Evolutionary conservation across 2,113 vertebrate genomes (phyloP), one percentile per base, ranked within the genome.

Genomic region (Prionailurus viverrinus): DNA sequence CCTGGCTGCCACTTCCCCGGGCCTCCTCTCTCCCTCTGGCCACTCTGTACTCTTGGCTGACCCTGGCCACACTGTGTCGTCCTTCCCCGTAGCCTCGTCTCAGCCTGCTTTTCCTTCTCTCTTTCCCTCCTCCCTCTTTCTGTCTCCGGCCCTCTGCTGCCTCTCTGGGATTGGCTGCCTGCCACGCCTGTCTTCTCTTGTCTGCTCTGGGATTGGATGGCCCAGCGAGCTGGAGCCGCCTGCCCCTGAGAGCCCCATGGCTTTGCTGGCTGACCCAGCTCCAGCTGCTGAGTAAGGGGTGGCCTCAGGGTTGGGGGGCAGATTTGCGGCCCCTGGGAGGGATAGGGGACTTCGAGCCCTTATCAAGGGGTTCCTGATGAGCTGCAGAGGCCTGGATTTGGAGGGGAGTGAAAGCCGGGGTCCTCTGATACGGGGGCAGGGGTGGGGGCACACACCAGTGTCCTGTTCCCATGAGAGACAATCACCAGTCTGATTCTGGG

Each of bases 141-240:
- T 95, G 79, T 68, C 33, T 80, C n/a, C 18, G 45, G 93, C 96
- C 98, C 93, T 92, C 96, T 53, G 93, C 97, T 98, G 98, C 97
- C 96, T 97, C 93, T 98, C 96, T 98, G 98, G 98, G 97, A 98
- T 98, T 98, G 98, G 97, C 97, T 97, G 96, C 98, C 97, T 94
- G 89, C 97, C 98, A 98, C 98, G 98, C 98, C 97, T 98, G 99
- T 98, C 98, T 97, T 99, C 97, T 96, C 87, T 93, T 98, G 93
- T 97, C 97, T 98, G 96, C 94, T 98, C 97, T 99, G 99, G 98
- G 98, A 99, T 99, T 99, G 99, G 99, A 99, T 98, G 98, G 98
- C 99, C 98, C 99, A 99, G 99, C 98, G 99, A 99, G 98, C 99
- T 99, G 99, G 99, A 99, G 99, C 99, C 98, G 97, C 99, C 99